Evolutionary conservation across 2,113 vertebrate species (phyloP).

Genomic region (Nannospalax galili): DNA sequence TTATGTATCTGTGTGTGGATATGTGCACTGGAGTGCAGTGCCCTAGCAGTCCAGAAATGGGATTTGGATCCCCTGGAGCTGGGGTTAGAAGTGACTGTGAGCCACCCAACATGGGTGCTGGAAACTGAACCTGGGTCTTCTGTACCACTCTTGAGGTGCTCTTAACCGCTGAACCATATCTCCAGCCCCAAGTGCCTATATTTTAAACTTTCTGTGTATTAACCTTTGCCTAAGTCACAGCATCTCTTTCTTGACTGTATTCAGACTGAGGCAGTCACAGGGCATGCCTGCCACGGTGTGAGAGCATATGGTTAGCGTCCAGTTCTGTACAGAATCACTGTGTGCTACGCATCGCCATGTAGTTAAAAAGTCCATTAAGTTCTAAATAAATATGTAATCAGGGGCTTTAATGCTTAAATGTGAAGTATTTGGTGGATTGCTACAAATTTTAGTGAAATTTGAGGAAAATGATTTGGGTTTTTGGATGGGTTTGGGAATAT

Average conservation of each 20-base stretch:
- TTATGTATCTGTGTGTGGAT: too few species aligned
- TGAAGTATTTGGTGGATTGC: slow-evolving; percentile 9
- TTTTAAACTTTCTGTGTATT: neutral
- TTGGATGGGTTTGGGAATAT: neutral
- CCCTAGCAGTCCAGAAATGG: too few species aligned
- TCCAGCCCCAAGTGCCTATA: too few species aligned
- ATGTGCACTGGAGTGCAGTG: too few species aligned
- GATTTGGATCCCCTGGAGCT: too few species aligned
- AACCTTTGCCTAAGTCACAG: neutral
- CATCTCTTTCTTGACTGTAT: neutral
- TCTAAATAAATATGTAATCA: slow-evolving; percentile 42
- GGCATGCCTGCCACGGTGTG: too few species aligned
- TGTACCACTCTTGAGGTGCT: too few species aligned
- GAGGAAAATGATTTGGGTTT: neutral
- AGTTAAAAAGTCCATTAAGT: slow-evolving; percentile 6
- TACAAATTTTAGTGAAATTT: slow-evolving; percentile 25
- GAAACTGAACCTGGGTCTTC: too few species aligned
- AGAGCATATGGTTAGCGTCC: neutral
- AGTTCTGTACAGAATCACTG: too few species aligned
- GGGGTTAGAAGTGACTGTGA: too few species aligned
- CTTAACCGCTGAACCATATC: too few species aligned
- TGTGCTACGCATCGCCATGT: neutral
- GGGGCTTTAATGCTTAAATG: slow-evolving; percentile 26
- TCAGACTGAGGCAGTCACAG: neutral
- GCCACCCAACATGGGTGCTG: too few species aligned